A percentile compares a stretch with the other conserved stretches of the same genome.
Evolutionary conservation across 2,113 vertebrate genomes (phyloP).

Genomic region (Tenrec ecaudatus): DNA sequence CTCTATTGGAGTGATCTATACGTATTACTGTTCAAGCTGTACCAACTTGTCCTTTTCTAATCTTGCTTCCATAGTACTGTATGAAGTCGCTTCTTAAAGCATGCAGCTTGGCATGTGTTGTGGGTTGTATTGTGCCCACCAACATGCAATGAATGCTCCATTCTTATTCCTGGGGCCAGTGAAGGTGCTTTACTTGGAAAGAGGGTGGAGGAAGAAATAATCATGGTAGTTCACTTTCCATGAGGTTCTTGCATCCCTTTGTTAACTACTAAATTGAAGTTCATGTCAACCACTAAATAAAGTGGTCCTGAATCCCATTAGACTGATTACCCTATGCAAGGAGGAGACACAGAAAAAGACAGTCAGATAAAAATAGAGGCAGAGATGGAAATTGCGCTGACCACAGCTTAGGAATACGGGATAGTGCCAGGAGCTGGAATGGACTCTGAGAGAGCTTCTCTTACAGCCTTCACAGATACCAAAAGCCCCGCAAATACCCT

Average conservation of each 20-base stretch:
- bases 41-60: not conserved
- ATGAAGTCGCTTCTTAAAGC: not conserved
- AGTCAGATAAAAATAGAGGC: not conserved
- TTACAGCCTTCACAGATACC: not conserved
- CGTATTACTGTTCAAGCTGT: not conserved
- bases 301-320: not conserved
- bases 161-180: not conserved
- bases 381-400: not conserved
- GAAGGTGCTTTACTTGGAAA: not conserved
- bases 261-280: not conserved
- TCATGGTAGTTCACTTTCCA: no score
- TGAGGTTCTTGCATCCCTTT: no score
- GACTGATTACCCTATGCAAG: not conserved
- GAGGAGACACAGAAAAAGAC: not conserved
- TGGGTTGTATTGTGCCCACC: not conserved
- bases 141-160: not conserved
- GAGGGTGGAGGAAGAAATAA: not conserved
- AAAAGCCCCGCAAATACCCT: not conserved
- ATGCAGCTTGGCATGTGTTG: not conserved
- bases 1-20: not conserved
- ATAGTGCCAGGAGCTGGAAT: not conserved
- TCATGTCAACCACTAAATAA: not conserved
- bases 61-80: not conserved
- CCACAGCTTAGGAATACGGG: not conserved
- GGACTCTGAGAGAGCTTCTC: not conserved